Evolutionary conservation across 2,797 vertebrate species (phyloP).

Genomic region (Sebastes cheni): DNA sequence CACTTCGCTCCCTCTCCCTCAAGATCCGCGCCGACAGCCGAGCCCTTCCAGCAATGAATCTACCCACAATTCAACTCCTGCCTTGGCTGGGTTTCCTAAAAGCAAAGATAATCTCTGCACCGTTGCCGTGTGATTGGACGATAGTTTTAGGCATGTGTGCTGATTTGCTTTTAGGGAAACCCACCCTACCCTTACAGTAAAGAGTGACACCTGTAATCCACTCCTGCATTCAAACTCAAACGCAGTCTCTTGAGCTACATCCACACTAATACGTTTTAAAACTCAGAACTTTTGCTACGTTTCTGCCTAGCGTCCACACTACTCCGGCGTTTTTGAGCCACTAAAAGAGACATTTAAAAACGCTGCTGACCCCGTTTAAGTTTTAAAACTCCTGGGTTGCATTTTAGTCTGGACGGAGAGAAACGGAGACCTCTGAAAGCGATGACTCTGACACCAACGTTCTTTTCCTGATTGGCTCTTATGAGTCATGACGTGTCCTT

Average conservation of each 20-base stretch:
- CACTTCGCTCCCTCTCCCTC: background rate
- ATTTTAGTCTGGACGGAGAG: too few relatives aligned
- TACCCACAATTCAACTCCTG: slow-evolving; percentile 10
- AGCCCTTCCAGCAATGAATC: background rate
- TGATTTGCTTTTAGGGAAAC: slow-evolving; percentile 25
- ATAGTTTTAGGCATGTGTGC: background rate
- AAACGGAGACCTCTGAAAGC: too few relatives aligned
- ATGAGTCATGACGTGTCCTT: too few relatives aligned
- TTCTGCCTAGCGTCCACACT: too few relatives aligned
- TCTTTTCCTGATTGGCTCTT: too few relatives aligned
- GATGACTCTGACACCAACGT: too few relatives aligned
- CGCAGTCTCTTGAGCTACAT: background rate
- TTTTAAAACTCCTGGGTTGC: too few relatives aligned
- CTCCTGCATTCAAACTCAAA: slow-evolving; percentile 4
- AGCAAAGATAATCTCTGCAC: slow-evolving; percentile 11
- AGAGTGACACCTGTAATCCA: slow-evolving; percentile 6
- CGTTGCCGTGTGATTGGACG: slow-evolving; percentile 7
- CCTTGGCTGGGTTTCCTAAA: slow-evolving; percentile 21
- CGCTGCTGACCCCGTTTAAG: too few relatives aligned
- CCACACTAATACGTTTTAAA: too few relatives aligned
- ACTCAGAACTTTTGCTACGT: too few relatives aligned
- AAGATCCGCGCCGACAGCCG: background rate
- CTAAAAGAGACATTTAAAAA: too few relatives aligned
- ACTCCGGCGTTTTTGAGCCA: too few relatives aligned
- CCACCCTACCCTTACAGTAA: background rate